Percentiles rank a stretch among this genome's conserved stretches.
These are phyloP conservation scores for Paraplagusia blochii DNA, from an alignment of 2,113 vertebrate species.

Conservation along the genomic window DNA sequence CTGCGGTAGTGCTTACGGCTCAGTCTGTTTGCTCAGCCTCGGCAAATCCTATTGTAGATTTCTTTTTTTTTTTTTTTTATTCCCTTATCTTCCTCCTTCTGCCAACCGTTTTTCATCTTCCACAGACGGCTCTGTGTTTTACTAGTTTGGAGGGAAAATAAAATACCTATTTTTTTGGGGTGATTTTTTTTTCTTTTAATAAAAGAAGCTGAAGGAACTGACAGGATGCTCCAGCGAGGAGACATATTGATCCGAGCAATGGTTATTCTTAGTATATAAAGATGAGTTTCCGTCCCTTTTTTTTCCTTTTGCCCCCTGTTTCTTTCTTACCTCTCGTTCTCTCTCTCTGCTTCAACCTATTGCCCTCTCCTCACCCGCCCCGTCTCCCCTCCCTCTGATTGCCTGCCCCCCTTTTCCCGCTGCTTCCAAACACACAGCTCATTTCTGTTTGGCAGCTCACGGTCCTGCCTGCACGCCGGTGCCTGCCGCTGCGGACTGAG, in stretches of 20 bases:
- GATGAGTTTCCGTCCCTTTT: conserved; percentile 25
- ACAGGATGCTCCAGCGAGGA: conserved; percentile 41
- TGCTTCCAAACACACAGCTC: conserved; percentile 61
- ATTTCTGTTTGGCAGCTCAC: conserved; percentile 51
- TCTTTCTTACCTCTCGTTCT: not conserved
- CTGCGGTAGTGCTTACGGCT: conserved; percentile 45
- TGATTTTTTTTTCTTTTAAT: conserved; percentile 16
- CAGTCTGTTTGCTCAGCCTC: conserved; percentile 47
- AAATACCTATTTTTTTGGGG: conserved; percentile 11
- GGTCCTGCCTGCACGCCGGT: conserved; percentile 48
- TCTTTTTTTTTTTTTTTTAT: conserved; percentile 4
- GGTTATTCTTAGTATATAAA: conserved; percentile 54
- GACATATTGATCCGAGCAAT: conserved; percentile 61
- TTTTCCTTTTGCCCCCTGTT: not conserved
- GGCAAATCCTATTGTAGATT: conserved; percentile 46
- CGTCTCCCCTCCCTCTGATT: conserved; percentile 22
- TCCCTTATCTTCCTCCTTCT: conserved; percentile 17
- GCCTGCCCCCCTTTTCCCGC: conserved; percentile 28
- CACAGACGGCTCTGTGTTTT: conserved; percentile 41
- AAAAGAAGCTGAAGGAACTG: conserved; percentile 21
- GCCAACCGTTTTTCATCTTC: conserved; percentile 23
- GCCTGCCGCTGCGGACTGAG: conserved; percentile 54
- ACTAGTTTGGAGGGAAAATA: conserved; percentile 41
- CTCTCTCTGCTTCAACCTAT: conserved; percentile 12
- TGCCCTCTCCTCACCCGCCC: conserved; percentile 9